Evolutionary conservation across 37 sponge, comb jelly and placozoan genomes (phyloP).

Genomic region (Ephydatia muelleri): DNA sequence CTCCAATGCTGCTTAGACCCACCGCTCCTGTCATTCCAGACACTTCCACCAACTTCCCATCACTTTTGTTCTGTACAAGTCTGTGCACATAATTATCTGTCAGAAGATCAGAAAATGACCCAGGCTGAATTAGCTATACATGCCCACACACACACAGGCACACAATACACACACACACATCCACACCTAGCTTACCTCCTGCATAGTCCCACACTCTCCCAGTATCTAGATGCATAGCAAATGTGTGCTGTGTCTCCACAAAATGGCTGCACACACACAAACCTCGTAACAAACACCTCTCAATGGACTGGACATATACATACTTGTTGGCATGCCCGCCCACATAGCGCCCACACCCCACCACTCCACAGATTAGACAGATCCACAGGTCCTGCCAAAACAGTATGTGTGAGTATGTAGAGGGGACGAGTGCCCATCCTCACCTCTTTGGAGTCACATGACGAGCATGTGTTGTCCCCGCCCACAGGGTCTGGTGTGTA

Average conservation of each 20-base stretch:
- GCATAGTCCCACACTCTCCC: conserved; percentile 97
- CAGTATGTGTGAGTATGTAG: no score
- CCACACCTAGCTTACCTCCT: conserved; percentile 61
- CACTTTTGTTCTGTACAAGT: conserved; percentile 93
- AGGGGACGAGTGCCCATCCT: not conserved
- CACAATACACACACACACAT: not conserved
- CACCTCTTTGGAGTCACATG: conserved; percentile 80
- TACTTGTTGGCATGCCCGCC: conserved; percentile 85
- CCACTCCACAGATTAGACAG: conserved; percentile 94
- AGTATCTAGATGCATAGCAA: conserved; percentile 87
- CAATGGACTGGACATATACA: not conserved
- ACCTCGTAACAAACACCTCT: not conserved
- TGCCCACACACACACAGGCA: not conserved
- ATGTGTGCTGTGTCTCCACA: conserved; percentile 89
- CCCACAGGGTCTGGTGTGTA: conserved; percentile 79
- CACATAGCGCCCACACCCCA: conserved; percentile 96
- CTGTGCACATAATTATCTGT: conserved; percentile 97
- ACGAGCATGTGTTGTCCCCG: conserved; percentile 68
- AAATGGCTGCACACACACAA: conserved; percentile 63
- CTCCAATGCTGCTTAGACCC: not conserved
- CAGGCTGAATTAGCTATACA: not conserved
- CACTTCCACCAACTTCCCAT: conserved; percentile 97
- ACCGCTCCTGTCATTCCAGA: conserved; percentile 22
- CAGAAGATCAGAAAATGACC: no score
- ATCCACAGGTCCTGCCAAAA: conserved; percentile 88